These are phyloP conservation scores for Ciconia stormi DNA, from an alignment of 2,113 vertebrate species.

Conservation along the genomic window DNA sequence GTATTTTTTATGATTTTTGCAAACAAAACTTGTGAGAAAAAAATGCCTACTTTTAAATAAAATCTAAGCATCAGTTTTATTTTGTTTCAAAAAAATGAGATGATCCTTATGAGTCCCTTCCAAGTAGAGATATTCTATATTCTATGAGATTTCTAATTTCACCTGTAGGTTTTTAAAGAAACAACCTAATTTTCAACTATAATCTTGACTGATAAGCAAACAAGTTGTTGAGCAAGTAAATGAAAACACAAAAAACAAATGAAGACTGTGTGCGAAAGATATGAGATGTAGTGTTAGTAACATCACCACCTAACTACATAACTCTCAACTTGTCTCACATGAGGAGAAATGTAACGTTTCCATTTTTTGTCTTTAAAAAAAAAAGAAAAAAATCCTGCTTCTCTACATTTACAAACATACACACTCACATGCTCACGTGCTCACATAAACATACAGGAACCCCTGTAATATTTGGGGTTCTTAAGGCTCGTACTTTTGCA, in stretches of 20 bases:
- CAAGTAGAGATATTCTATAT: neutral
- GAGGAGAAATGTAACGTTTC: neutral
- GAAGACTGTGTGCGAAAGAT: neutral
- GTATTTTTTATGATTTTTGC: neutral
- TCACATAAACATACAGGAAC: neutral
- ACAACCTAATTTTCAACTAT: neutral
- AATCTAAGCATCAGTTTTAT: neutral
- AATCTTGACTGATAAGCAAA: neutral
- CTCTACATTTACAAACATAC: neutral
- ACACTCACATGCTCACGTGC: no score
- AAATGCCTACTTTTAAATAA: neutral
- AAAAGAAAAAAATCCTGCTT: neutral
- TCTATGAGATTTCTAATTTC: neutral
- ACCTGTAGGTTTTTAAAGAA: neutral
- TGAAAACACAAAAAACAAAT: neutral
- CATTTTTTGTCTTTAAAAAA: neutral
- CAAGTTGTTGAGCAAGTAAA: neutral
- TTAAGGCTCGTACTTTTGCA: neutral
- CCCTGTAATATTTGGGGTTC: neutral
- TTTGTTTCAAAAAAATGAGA: neutral
- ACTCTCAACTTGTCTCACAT: neutral
- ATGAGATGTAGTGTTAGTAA: neutral
- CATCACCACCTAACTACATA: neutral
- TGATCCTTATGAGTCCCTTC: neutral
- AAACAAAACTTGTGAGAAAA: neutral